These are phyloP conservation scores for Corydoras maculifer DNA, from an alignment of 2,113 vertebrate species.

Conservation along the genomic window DNA sequence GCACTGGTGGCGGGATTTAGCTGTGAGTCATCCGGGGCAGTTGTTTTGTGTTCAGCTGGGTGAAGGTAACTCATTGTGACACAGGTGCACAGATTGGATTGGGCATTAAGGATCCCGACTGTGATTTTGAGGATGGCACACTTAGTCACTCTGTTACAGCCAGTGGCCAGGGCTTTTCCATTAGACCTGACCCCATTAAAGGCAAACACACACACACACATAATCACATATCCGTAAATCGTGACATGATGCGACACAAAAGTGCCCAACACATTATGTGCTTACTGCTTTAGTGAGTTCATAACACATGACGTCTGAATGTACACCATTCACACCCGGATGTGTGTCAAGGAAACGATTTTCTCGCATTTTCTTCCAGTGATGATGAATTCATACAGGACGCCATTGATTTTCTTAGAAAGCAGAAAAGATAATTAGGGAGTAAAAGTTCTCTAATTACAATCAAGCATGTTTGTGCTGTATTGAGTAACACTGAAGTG, in stretches of 20 bases:
- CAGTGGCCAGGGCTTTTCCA: background rate
- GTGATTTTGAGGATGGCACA: background rate
- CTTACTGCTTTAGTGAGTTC: background rate
- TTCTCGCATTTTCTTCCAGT: background rate
- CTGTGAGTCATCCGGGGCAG: background rate
- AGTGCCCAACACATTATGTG: background rate
- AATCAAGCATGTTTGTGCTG: background rate
- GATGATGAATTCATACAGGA: background rate
- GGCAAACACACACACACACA: constrained; percentile 4
- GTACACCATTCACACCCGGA: background rate
- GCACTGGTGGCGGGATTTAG: background rate
- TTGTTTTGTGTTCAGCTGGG: too few relatives aligned
- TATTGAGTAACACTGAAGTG: background rate
- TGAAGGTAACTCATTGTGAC: background rate
- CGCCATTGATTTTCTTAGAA: background rate
- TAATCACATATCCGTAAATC: constrained; percentile 3
- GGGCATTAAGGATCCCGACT: background rate
- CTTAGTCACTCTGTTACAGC: background rate
- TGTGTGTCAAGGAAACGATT: background rate
- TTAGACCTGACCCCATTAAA: background rate
- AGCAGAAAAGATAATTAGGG: background rate
- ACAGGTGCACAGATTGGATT: background rate
- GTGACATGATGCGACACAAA: background rate
- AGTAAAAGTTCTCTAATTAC: background rate
- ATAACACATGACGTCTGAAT: background rate